A percentile compares a stretch with the other conserved stretches of the same genome.
These are phyloP conservation scores for Danio aesculapii DNA, from an alignment of 2,797 vertebrate species.

Conservation along the genomic window DNA sequence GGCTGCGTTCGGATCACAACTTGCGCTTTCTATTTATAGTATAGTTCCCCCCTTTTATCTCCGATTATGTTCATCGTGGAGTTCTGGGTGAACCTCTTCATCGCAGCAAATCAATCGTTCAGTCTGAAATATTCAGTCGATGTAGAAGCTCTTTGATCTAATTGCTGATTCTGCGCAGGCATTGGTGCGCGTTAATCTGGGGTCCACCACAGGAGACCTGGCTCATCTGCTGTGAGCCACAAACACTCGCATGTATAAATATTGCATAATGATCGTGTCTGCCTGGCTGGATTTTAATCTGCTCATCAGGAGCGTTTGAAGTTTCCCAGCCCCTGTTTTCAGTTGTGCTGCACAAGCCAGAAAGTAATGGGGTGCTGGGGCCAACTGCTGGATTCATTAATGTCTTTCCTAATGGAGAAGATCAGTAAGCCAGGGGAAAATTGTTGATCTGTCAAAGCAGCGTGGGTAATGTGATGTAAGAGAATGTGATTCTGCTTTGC, in stretches of 20 bases:
- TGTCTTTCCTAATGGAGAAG: conserved; percentile 41
- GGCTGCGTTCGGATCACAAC: background rate
- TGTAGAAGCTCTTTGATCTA: conserved; percentile 75
- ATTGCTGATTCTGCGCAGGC: conserved; percentile 70
- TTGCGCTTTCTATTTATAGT: conserved; percentile 24
- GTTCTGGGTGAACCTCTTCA: conserved; percentile 40
- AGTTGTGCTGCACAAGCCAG: conserved; percentile 31
- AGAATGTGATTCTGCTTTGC: background rate
- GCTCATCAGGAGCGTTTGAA: conserved; percentile 49
- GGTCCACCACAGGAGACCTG: conserved; percentile 44
- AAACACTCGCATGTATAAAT: conserved; percentile 64
- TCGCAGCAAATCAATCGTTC: conserved; percentile 46
- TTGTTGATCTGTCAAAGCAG: background rate
- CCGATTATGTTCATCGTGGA: conserved; percentile 23
- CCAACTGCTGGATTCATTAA: conserved; percentile 43
- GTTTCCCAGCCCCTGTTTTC: conserved; percentile 36
- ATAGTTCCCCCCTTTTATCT: conserved; percentile 30
- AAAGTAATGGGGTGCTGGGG: conserved; percentile 41
- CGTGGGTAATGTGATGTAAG: conserved; percentile 18
- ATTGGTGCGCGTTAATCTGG: conserved; percentile 59
- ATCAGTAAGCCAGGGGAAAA: conserved; percentile 16
- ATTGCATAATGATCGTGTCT: conserved; percentile 68
- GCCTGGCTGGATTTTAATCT: conserved; percentile 57
- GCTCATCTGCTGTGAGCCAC: conserved; percentile 42
- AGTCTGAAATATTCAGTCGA: conserved; percentile 43